Base-by-base conservation (phyloP, 1,140 invertebrate genomes). In the Charaxes varanes region DNA sequence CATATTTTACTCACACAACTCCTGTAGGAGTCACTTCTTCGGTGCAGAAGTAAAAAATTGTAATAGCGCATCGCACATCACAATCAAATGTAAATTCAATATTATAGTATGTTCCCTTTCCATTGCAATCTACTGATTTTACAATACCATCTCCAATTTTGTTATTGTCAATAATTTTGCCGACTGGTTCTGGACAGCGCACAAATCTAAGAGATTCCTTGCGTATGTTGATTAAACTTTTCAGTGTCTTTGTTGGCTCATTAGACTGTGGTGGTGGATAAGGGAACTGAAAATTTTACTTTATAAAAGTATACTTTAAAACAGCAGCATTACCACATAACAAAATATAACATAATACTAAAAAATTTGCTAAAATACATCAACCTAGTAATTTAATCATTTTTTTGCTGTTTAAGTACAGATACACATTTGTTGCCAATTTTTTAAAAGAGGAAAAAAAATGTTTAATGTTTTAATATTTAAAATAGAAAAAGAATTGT, bases 61-160 rank as follows among this genome's bases (percentile, higher is more conserved):
- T 97, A 31, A 99, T 97, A 8, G 93, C 90, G 86, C 96, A 98
- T 63, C 92, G 88, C 2, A 94, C 94, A 85, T 99, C 97, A 71
- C 93, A 93, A 73, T 99, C 97, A 87, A 99, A 99, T 2, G 91
- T 95, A 70, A 99, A 99, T 85, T 99, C 97, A 61, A 99, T 93
- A 70, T 97, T 98, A 64, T 97, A 99, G 38, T 87, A 87, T 47
- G 87, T 87, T 19, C 87, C 81, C 59, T 90, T 91, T 16, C 87
- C 88, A 43, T 88, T 85, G 6, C 83, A 79, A 47, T 62, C 85
- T 52, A 63, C 38, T 2, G 65, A 47, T 12, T 82, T 79, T 1
- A 63, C 40, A 10, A 60, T 53, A 5, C 67, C 64, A 59, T 79
- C 78, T 11, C 66, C 61, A 33, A 78, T 78, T 32, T 90, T 87